phyloP scores from a whole-genome alignment of 2,888 invertebrate species.

The Crepidodera aurea region DNA sequence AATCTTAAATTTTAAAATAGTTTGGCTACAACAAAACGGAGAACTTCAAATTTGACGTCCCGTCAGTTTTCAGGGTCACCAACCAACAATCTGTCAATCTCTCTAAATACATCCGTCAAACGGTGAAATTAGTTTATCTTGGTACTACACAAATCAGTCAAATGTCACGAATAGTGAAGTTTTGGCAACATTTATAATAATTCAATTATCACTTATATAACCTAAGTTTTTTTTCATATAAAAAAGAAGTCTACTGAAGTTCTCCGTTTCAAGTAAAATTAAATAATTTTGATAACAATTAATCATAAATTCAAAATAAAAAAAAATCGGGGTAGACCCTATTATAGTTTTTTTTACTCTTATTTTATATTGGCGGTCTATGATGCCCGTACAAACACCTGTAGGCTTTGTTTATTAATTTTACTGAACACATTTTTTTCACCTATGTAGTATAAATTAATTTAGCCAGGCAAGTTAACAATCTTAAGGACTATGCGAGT shows the following conservation, averaged over 20 bases:
- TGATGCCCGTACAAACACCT: constrained; percentile 14
- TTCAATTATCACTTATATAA: background rate
- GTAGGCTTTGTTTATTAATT: constrained; percentile 21
- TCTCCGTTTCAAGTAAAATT: constrained; percentile 9
- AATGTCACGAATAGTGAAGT: background rate
- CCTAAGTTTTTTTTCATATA: background rate
- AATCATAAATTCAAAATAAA: background rate
- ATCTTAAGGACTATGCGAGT: constrained; percentile 12
- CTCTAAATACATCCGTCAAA: background rate
- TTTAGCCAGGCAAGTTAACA: constrained; percentile 44
- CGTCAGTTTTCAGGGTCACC: background rate
- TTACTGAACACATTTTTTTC: constrained; percentile 42
- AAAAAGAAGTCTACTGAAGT: background rate
- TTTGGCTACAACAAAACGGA: constrained; percentile 22
- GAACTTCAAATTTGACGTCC: constrained; percentile 8
- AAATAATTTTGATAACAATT: constrained; percentile 10
- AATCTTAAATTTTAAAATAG: constrained; percentile 23
- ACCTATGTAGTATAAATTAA: constrained; percentile 26
- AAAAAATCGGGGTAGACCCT: background rate
- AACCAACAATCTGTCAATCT: background rate
- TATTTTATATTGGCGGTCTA: constrained; percentile 17
- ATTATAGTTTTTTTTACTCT: constrained; percentile 7
- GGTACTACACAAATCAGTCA: background rate
- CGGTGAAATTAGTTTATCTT: too few species aligned
- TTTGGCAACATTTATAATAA: background rate